Percentiles rank a stretch among this genome's conserved stretches.
Conservation (phyloP, 2,797 vertebrate genomes). For the Monodelphis domestica region DNA sequence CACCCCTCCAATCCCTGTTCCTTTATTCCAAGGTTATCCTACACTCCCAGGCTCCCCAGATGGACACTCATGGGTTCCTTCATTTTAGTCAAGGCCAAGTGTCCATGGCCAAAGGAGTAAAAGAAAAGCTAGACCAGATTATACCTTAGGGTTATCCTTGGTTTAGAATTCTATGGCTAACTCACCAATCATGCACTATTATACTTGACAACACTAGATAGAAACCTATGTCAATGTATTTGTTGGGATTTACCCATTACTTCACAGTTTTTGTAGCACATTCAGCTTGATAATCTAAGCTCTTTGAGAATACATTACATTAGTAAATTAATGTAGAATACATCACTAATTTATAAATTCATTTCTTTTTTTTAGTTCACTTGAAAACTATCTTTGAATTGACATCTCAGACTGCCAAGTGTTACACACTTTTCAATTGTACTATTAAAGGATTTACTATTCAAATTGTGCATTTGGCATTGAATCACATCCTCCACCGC, state of each 20-base stretch:
- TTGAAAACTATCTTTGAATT: constrained; percentile 43
- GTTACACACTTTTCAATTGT: constrained; percentile 28
- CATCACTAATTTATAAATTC: background rate
- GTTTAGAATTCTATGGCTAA: background rate
- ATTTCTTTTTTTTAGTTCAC: constrained; percentile 30
- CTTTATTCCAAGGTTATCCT: background rate
- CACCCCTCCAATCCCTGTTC: background rate
- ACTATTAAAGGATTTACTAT: constrained; percentile 18
- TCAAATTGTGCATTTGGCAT: background rate
- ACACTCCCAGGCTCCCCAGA: background rate
- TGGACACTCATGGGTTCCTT: background rate
- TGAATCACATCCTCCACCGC: background rate
- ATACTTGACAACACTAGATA: background rate
- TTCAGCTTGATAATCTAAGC: background rate
- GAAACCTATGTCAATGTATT: background rate
- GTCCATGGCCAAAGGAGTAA: background rate
- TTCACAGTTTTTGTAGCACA: background rate
- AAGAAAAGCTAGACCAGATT: background rate
- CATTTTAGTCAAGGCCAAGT: background rate
- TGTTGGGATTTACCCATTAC: background rate
- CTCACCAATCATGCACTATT: background rate
- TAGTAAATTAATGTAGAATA: background rate
- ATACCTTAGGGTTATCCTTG: background rate
- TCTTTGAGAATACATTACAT: background rate
- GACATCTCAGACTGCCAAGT: constrained; percentile 25